Percentiles rank a stretch among this genome's conserved stretches.
Evolutionary conservation across 1,140 invertebrate genomes (phyloP).

Genomic region (Drosophila mauritiana): DNA sequence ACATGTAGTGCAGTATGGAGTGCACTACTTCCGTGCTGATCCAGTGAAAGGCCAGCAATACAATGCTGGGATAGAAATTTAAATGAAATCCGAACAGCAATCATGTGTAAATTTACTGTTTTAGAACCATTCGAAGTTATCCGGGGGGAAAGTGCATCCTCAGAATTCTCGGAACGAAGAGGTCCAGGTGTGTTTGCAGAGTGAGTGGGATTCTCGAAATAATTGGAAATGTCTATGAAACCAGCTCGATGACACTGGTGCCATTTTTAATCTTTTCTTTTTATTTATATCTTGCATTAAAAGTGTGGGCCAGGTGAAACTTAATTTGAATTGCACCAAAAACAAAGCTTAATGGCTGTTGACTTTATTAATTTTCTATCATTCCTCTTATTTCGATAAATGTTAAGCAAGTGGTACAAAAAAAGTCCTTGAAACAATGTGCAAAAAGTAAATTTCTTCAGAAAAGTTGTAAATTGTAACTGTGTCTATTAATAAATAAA

Average conservation of each 20-base stretch:
- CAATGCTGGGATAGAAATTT: slow-evolving; percentile 13
- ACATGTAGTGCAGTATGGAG: slow-evolving; percentile 9
- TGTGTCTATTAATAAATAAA: neutral
- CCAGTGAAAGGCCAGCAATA: slow-evolving; percentile 28
- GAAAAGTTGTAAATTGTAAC: neutral
- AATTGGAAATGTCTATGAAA: slow-evolving; percentile 20
- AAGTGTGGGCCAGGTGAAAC: neutral
- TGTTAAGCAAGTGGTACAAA: neutral
- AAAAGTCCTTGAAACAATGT: neutral
- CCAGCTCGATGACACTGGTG: slow-evolving; percentile 1
- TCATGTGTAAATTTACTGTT: slow-evolving; percentile 19
- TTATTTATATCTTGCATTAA: neutral
- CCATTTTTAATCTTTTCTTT: neutral
- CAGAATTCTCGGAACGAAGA: neutral
- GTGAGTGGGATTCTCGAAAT: slow-evolving; percentile 7
- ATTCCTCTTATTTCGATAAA: neutral
- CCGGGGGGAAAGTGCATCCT: slow-evolving; percentile 4
- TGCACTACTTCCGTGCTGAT: slow-evolving; percentile 21
- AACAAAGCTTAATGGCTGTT: slow-evolving; percentile 24
- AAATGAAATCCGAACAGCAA: slow-evolving; percentile 8
- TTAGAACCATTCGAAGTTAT: slow-evolving; percentile 7
- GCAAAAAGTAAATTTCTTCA: neutral
- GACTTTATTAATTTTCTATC: slow-evolving; percentile 33
- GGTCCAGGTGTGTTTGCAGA: slow-evolving; percentile 5
- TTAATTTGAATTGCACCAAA: slow-evolving; percentile 19